Percentiles rank a stretch among this genome's conserved stretches.
Evolutionary conservation across 2,797 vertebrate species (phyloP).

Genomic region (Xenops minutus): DNA sequence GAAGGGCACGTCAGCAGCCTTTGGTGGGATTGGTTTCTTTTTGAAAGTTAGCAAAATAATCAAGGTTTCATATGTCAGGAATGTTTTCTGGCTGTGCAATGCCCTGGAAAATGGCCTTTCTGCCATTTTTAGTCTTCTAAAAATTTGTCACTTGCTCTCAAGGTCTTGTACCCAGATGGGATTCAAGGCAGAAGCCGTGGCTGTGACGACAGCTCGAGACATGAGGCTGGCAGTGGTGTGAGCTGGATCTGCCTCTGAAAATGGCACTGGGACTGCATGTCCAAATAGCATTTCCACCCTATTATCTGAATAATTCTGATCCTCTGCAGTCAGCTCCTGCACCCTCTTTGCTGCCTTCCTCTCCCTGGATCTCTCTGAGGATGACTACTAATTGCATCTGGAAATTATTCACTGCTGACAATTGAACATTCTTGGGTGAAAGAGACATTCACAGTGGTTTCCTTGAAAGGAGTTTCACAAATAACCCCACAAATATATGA

Average conservation of each 20-base stretch:
- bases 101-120: background rate
- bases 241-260: background rate
- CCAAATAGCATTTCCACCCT: background rate
- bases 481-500: background rate
- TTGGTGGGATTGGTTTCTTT: background rate
- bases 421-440: background rate
- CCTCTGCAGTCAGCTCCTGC: background rate
- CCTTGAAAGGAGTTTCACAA: background rate
- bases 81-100: background rate
- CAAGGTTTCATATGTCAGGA: background rate
- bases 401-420: background rate
- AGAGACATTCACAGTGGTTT: background rate
- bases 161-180: background rate
- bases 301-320: background rate
- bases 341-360: background rate
- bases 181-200: background rate
- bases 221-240: background rate
- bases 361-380: background rate
- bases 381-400: background rate
- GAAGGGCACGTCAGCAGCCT: background rate
- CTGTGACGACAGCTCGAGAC: background rate
- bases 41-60: background rate
- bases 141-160: background rate
- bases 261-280: accelerated
- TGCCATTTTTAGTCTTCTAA: background rate